Evolutionary conservation across 2,888 invertebrate species (phyloP), one percentile per base, ranked within the genome.

Genomic region (Teinopalpus imperialis): DNA sequence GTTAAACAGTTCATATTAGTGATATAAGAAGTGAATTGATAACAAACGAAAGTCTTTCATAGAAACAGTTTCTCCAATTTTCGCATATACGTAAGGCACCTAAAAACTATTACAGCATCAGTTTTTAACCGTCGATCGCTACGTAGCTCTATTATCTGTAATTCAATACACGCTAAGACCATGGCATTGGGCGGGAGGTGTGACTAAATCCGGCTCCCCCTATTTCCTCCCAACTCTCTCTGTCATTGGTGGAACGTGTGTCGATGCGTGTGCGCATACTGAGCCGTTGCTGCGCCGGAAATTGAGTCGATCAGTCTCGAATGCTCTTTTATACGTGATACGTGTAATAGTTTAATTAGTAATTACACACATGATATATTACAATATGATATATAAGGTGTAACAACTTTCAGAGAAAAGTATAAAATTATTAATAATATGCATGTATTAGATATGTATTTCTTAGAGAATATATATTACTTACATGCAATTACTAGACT

Each of bases 301-400:
- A 81, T 82, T 74, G 72, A 83, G 79, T 75, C 74, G 75, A 74
- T 69, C 61, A 66, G 68, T 67, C 62, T 68, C 70, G 65, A 74
- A 69, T 67, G 64, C 60, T 66, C 69, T 73, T 74, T 76, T 76
- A 73, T 69, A 68, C 30, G 31, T 31, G 37, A 12, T 42, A 29
- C 39, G 39, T 65, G 68, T 65, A 67, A 59, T 69, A 56, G 57
- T 68, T 76, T 71, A 77, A 75, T 52, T 34, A 40, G n/a, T 9
- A 6, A 32, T 32, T 20, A 32, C 9, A 20, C 1, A 16, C 16
- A 16, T 3, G 16, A 2, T 16, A 16, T 16, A 16, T n/a, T n/a
- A n/a, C n/a, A n/a, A n/a, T n/a, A n/a, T n/a, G n/a, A n/a, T n/a
- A n/a, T n/a, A n/a, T n/a, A n/a, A n/a, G n/a, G n/a, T n/a, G n/a